A percentile compares a stretch with the other conserved stretches of the same genome.
Evolutionary conservation across 2,888 invertebrate species (phyloP).

Genomic region (Pogonocherus hispidulus): DNA sequence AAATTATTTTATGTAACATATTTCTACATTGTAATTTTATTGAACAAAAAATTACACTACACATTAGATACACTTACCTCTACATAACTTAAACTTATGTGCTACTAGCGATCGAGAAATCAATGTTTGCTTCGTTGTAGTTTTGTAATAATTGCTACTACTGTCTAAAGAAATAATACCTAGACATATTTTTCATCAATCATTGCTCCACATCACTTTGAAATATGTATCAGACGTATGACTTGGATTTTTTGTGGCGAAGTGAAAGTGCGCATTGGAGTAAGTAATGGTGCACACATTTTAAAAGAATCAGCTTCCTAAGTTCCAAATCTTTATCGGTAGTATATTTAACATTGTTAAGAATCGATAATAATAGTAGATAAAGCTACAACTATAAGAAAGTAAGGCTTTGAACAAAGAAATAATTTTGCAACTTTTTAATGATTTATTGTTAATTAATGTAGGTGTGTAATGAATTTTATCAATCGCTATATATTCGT

Average conservation of each 20-base stretch:
- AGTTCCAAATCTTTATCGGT: not conserved
- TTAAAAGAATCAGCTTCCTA: not conserved
- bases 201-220: not conserved
- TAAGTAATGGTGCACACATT: not conserved
- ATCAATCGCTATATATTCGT: slow-evolving; percentile 46
- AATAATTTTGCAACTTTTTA: slow-evolving; percentile 32
- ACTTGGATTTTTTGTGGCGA: not conserved
- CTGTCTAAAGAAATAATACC: not conserved
- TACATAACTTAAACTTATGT: too few relatives aligned
- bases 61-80: too few relatives aligned
- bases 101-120: too few relatives aligned
- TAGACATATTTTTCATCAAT: not conserved
- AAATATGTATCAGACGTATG: not conserved
- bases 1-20: too few relatives aligned
- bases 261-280: not conserved
- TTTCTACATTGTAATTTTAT: too few relatives aligned
- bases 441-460: slow-evolving; percentile 34
- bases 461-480: slow-evolving; percentile 45
- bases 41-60: too few relatives aligned
- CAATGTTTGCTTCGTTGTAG: not conserved
- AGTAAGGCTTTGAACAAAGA: slow-evolving; percentile 26
- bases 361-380: not conserved
- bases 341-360: slow-evolving; percentile 8
- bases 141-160: not conserved
- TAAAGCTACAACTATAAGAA: slow-evolving; percentile 8